phyloP scores from a whole-genome alignment of 2,888 invertebrate genomes.

The Norana najaformis region DNA sequence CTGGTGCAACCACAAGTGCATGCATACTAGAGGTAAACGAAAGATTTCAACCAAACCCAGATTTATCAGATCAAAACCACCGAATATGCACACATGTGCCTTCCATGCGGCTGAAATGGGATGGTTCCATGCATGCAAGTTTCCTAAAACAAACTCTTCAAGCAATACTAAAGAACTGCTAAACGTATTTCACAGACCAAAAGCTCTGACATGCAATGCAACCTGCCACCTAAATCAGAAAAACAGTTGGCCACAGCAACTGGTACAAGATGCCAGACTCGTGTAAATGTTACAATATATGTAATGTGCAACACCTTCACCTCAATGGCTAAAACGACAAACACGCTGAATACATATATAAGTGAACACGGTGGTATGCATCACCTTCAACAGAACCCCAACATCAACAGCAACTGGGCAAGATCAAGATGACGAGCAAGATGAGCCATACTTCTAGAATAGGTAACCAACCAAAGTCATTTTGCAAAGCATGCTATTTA shows the following conservation, averaged over 20 bases:
- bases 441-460: not conserved
- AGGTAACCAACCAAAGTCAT: not conserved
- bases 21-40: not conserved
- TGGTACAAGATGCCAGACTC: not conserved
- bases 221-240: constrained; percentile 20
- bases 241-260: not conserved
- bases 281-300: not conserved
- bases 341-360: not conserved
- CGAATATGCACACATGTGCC: not conserved
- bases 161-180: not conserved
- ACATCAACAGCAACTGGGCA: not conserved
- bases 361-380: not conserved
- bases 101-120: too few relatives aligned
- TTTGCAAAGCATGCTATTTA: not conserved
- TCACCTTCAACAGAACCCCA: not conserved
- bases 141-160: not conserved
- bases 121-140: not conserved
- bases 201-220: not conserved
- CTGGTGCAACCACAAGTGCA: not conserved
- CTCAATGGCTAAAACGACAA: not conserved
- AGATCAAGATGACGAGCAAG: too few relatives aligned
- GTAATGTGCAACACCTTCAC: not conserved
- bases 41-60: not conserved
- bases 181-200: not conserved
- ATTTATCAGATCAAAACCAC: not conserved